Evolutionary conservation across 2,113 vertebrate genomes (phyloP), one percentile per base, ranked within the genome.

Genomic region (Irena cyanogastra): DNA sequence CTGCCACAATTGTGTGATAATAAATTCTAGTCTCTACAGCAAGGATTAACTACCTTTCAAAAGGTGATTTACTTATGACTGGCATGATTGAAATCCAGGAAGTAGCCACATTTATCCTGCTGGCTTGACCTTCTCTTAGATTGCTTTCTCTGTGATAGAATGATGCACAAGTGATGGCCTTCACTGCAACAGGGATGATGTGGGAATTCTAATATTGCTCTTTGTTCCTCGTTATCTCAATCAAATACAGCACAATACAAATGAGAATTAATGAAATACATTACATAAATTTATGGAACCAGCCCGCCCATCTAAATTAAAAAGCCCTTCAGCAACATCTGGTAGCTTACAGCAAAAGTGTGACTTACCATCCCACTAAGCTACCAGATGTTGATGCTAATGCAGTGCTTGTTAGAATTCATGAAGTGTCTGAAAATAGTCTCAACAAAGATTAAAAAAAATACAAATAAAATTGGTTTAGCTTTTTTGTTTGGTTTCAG

Each of bases 121-220:
- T 93, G 83, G 54, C 94, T 91, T 97, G 97, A 97, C 94, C 96
- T 97, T 98, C 83, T 16, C 61, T 90, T 89, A 68, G 75, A 74
- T 97, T 90, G 64, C 81, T 85, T 97, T 83, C 78, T 37, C 57
- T 95, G 82, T 23, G 11, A 37, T 59, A 87, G 76, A 83, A 66
- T 74, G 80, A 87, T 79, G 60, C 23, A 7, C 42, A 49, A 71
- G 33, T 77, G 72, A 83, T 94, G 50, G 76, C 61, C n/a, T 50
- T 89, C 78, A 49, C 44, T 54, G 14, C 33, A 89, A 35, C 12
- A 16, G n/a, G 63, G 61, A 49, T 86, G 49, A 45, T 92, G 26
- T 16, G 45, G 74, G 57, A 72, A 61, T 93, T 94, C 86, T 61
- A 63, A n/a, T 41, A 14, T 28, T 52, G 16, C 60, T 71, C 49